Evolutionary conservation across 1,140 invertebrate species (phyloP).

Genomic region (Philotrypesis tridentata): DNA sequence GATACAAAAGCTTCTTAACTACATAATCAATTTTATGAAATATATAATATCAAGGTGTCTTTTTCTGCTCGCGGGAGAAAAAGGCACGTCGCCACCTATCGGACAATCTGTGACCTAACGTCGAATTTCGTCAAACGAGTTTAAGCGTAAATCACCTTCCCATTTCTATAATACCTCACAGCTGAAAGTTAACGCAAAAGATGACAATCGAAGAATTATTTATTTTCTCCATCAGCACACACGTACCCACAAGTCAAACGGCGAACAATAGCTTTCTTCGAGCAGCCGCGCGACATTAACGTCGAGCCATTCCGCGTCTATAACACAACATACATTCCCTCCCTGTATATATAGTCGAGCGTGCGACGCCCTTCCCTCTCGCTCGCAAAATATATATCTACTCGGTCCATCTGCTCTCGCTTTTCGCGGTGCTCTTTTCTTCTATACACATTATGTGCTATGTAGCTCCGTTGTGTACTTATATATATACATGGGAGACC

Average conservation of each 20-base stretch:
- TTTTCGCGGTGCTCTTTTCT: conserved; percentile 36
- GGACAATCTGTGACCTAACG: too few relatives aligned
- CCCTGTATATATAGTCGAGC: not conserved
- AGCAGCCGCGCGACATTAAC: not conserved
- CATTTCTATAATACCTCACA: too few relatives aligned
- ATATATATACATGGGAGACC: conserved; percentile 3
- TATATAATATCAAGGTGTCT: too few relatives aligned
- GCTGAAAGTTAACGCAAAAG: too few relatives aligned
- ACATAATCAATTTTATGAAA: too few relatives aligned
- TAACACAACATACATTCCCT: not conserved
- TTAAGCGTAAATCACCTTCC: too few relatives aligned
- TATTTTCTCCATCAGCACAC: not conserved
- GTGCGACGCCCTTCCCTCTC: conserved; percentile 54
- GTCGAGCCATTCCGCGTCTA: not conserved
- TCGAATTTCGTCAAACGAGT: too few relatives aligned
- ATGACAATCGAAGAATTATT: not conserved
- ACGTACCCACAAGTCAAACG: not conserved
- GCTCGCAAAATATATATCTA: conserved; percentile 47
- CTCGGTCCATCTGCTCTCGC: conserved; percentile 53
- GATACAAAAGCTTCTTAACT: too few relatives aligned
- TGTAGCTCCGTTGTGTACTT: not conserved
- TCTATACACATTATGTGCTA: conserved; percentile 54
- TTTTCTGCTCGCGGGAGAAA: too few relatives aligned
- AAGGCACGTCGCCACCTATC: too few relatives aligned
- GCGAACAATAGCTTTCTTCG: not conserved